These are phyloP conservation scores for Hycleus phaleratus DNA, from an alignment of 1,140 invertebrate species.

Conservation along the genomic window DNA sequence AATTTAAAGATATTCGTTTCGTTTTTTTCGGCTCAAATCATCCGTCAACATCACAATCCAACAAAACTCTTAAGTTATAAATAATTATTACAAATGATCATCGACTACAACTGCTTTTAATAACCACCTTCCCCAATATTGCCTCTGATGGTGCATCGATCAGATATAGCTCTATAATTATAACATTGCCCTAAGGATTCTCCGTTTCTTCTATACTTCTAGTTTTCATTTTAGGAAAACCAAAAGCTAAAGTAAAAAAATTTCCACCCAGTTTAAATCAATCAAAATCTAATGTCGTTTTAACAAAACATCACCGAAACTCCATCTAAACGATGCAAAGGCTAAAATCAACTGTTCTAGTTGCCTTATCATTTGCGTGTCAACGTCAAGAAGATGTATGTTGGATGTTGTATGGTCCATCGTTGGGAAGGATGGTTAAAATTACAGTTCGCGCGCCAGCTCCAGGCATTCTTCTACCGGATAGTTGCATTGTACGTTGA, in stretches of 20 bases:
- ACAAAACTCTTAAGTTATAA: constrained; percentile 28
- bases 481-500: constrained; percentile 13
- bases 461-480: constrained; percentile 18
- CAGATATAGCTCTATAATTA: constrained; percentile 34
- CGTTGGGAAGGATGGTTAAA: constrained; percentile 5
- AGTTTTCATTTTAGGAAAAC: too few species aligned
- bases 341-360: too few species aligned
- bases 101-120: constrained; percentile 32
- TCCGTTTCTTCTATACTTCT: too few species aligned
- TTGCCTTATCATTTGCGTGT: constrained; percentile 29
- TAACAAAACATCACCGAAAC: too few species aligned
- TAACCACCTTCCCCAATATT: constrained; percentile 30
- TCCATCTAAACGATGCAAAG: too few species aligned
- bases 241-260: too few species aligned
- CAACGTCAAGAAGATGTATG: constrained; percentile 30
- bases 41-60: too few species aligned
- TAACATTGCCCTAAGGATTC: constrained; percentile 19
- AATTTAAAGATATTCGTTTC: too few species aligned
- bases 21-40: too few species aligned
- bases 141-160: constrained; percentile 33
- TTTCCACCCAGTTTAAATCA: too few species aligned
- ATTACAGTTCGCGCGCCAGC: constrained; percentile 24
- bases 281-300: too few species aligned
- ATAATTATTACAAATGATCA: constrained; percentile 37
- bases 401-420: background rate